phyloP scores from a whole-genome alignment of 64 coral and sea anemone species.

The Montipora efflorescens region DNA sequence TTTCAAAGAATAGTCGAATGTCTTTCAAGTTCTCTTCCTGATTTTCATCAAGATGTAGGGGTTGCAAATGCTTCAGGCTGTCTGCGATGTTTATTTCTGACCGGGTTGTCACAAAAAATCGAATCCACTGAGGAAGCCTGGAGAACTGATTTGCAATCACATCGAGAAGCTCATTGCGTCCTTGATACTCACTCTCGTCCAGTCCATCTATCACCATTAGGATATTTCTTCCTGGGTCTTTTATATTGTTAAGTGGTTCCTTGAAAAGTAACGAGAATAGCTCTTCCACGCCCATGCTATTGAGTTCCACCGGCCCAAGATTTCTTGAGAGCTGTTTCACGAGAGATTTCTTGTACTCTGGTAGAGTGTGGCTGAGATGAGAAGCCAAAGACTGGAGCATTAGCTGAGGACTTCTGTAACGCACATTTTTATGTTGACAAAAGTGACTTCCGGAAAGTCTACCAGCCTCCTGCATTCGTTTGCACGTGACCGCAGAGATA shows the following conservation, averaged over 20 bases:
- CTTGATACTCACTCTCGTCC: slow-evolving; percentile 48
- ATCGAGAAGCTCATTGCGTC: slow-evolving; percentile 9
- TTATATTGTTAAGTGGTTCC: slow-evolving; percentile 22
- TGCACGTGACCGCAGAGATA: slow-evolving; percentile 43
- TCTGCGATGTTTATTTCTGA: background rate
- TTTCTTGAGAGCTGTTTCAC: slow-evolving; percentile 48
- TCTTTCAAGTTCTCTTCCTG: slow-evolving; percentile 16
- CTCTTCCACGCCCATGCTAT: slow-evolving; percentile 54
- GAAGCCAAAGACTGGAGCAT: slow-evolving; percentile 73
- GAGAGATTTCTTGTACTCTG: slow-evolving; percentile 36
- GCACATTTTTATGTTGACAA: slow-evolving; percentile 61
- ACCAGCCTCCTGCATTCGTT: slow-evolving; percentile 26
- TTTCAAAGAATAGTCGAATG: slow-evolving; percentile 24
- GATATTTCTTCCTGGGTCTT: background rate
- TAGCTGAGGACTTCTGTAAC: slow-evolving; percentile 45
- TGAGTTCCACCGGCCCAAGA: background rate
- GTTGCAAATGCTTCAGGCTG: background rate
- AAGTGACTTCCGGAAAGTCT: slow-evolving; percentile 73
- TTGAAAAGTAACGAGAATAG: slow-evolving; percentile 57
- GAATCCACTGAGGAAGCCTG: slow-evolving; percentile 28
- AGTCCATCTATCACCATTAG: slow-evolving; percentile 53
- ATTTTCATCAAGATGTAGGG: background rate
- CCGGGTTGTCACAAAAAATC: slow-evolving; percentile 60
- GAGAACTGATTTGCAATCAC: slow-evolving; percentile 2
- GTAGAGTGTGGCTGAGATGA: slow-evolving; percentile 38